Evolutionary conservation across 2,888 invertebrate genomes (phyloP), one percentile per base, ranked within the genome.

Genomic region (Pterostichus niger): DNA sequence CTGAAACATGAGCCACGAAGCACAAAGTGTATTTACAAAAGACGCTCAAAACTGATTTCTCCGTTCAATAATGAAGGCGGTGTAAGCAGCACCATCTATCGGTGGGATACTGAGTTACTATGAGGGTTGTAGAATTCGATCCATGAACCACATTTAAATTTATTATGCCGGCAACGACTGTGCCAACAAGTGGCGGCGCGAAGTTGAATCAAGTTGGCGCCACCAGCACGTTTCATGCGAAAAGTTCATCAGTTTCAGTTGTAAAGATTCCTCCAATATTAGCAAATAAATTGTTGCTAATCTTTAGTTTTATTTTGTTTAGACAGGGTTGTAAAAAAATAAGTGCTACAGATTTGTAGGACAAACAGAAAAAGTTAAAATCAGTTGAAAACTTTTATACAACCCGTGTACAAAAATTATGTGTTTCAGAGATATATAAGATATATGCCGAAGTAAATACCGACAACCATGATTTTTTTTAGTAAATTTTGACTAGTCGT

Each of bases 31-130:
- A 5, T 17, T 73, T 73, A 9, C 49, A 52, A 31, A 52, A 52
- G 44, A 44, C 0, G 24, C 52, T 80, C 82, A 75, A 82, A 82
- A 82, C 75, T 82, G 35, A 11, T 75, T 82, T 82, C 82, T 56
- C 75, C 82, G 82, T 75, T 82, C 82, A 82, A 82, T 82, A 82
- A 82, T 82, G 75, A 24, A 79, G 54, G 59, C 24, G 9, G 40
- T 31, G 46, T 75, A 75, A 40, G 81, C 73, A 59, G 59, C 46
- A 61, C 82, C 82, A 82, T 82, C 82, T 82, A 82, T 59, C 82
- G 82, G 35, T 13, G 52, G 24, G 71, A 33, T n/a, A 7, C 82
- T 71, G 15, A 75, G 59, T 24, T 82, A 56, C 77, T 15, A 7
- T 31, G 10, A 10, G 33, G 52, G 31, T 71, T 49, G 49, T 80